Conservation (phyloP, 35 echinoderm and acorn worm genomes). For the Strongylocentrotus purpuratus region DNA sequence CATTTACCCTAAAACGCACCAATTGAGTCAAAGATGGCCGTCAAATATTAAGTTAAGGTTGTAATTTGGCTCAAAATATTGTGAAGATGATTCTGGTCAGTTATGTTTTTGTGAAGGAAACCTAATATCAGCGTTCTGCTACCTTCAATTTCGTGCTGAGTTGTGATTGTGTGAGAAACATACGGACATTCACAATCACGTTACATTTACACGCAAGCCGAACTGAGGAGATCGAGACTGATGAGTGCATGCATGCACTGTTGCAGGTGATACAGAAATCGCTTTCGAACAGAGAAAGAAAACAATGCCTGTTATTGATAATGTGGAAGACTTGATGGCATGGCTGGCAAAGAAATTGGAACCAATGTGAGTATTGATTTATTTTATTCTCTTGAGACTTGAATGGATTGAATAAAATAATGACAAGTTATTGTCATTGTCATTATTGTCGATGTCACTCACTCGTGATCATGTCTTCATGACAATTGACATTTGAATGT, state of each 20-base stretch:
- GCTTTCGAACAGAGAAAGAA: neutral
- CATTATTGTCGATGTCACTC: neutral
- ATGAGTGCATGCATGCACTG: neutral
- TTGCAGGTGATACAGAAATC: neutral
- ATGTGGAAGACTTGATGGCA: conserved; percentile 54
- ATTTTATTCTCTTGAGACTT: no score
- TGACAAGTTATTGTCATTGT: no score
- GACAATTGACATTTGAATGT: neutral
- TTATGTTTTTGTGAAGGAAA: neutral
- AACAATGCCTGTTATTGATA: conserved; percentile 46
- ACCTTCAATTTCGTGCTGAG: neutral
- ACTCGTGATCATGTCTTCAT: neutral
- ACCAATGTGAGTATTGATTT: conserved; percentile 49
- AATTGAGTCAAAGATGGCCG: neutral
- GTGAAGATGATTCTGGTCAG: neutral
- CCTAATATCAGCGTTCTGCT: neutral
- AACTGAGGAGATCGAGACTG: neutral
- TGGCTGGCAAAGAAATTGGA: conserved; percentile 49
- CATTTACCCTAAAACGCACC: neutral
- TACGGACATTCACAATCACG: neutral
- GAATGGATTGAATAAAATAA: no score
- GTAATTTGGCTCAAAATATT: neutral
- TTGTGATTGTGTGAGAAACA: neutral
- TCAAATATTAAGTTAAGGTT: neutral
- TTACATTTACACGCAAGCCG: neutral